phyloP scores from a whole-genome alignment of 2,113 vertebrate species.

The Anarhynchus alexandrinus region DNA sequence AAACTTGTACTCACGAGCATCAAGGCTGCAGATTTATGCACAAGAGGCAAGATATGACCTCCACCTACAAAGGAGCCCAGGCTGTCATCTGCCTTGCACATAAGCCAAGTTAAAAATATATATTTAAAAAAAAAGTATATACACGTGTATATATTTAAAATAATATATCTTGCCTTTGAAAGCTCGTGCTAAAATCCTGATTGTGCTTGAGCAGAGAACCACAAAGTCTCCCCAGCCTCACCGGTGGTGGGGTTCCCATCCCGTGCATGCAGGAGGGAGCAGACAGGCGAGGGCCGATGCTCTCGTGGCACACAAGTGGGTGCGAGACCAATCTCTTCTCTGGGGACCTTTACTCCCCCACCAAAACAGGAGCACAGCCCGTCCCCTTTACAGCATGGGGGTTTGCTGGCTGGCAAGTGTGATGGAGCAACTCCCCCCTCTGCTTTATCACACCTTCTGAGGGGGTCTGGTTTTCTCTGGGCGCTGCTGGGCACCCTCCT shows the following conservation, averaged over 20 bases:
- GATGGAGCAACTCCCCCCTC: fast-evolving
- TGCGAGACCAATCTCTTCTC: background rate
- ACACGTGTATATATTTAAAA: background rate
- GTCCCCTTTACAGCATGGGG: background rate
- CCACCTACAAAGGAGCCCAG: too few species aligned
- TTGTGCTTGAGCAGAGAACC: background rate
- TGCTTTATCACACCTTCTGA: background rate
- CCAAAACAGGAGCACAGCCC: background rate
- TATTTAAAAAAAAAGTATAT: too few species aligned
- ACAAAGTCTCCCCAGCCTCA: too few species aligned
- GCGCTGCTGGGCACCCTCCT: background rate
- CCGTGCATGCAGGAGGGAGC: background rate
- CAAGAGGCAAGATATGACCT: background rate
- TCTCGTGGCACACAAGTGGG: fast-evolving
- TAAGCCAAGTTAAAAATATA: background rate
- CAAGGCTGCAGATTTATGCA: background rate
- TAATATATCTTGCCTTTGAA: background rate
- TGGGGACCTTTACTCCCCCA: background rate
- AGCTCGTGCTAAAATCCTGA: background rate
- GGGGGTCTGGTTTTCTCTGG: background rate
- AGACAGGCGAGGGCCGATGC: background rate
- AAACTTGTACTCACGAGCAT: background rate
- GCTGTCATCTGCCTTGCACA: background rate
- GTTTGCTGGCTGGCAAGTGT: background rate
- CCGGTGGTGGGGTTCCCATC: background rate